Evolutionary conservation across 2,888 invertebrate species (phyloP).

Genomic region (Limnephilus auricula): DNA sequence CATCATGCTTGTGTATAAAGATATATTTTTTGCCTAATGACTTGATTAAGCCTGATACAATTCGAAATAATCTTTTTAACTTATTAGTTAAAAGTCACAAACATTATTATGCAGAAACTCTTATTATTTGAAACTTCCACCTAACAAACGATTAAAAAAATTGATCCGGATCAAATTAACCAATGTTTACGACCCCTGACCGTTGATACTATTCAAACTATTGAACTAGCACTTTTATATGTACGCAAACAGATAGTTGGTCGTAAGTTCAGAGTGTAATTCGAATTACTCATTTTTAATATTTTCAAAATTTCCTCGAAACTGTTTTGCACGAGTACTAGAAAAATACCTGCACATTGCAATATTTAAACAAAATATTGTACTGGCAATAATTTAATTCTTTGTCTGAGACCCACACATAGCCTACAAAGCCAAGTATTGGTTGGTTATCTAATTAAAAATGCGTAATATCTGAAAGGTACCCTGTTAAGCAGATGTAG

Average conservation of each 20-base stretch:
- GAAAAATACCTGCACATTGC: not conserved
- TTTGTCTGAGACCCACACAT: not conserved
- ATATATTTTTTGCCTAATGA: too few relatives aligned
- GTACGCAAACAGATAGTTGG: not conserved
- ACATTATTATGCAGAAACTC: too few relatives aligned
- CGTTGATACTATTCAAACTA: not conserved
- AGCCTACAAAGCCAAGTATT: not conserved
- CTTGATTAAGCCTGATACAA: too few relatives aligned
- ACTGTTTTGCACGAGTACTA: not conserved
- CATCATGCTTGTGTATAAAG: too few relatives aligned
- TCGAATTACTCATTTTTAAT: not conserved
- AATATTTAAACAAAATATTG: not conserved
- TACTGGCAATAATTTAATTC: not conserved
- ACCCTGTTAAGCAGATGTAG: not conserved
- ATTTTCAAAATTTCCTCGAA: not conserved
- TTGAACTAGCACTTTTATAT: not conserved
- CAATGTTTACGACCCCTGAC: not conserved
- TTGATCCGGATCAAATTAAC: not conserved
- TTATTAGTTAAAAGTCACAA: too few relatives aligned
- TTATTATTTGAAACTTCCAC: not conserved
- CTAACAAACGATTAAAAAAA: not conserved
- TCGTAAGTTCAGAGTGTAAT: not conserved
- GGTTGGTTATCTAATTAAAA: not conserved
- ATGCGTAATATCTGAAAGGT: not conserved
- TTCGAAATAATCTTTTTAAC: too few relatives aligned